A percentile compares a stretch with the other conserved stretches of the same genome.
These are phyloP conservation scores for Callopanchax toddi DNA, from an alignment of 2,113 vertebrate genomes.

Conservation along the genomic window DNA sequence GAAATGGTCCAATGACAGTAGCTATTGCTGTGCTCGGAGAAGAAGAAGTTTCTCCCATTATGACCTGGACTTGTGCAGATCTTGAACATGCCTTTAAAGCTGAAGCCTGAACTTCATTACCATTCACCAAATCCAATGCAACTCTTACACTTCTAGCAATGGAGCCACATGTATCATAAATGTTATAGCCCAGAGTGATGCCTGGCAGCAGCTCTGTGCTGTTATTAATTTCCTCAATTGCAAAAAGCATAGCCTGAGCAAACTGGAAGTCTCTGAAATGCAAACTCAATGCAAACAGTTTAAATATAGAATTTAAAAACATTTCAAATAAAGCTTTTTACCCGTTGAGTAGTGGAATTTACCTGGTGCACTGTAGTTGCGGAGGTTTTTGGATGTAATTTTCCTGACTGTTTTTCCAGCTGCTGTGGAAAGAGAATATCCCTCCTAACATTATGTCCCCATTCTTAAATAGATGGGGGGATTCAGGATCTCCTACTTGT, in stretches of 20 bases:
- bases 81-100: constrained; percentile 40
- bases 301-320: background rate
- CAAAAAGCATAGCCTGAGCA: constrained; percentile 76
- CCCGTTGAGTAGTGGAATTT: background rate
- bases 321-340: background rate
- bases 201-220: constrained; percentile 72
- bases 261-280: constrained; percentile 77
- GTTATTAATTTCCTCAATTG: constrained; percentile 80
- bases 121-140: constrained; percentile 70
- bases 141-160: constrained; percentile 57
- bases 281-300: constrained; percentile 53
- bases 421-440: constrained; percentile 71
- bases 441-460: constrained; percentile 72
- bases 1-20: constrained; percentile 72
- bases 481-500: constrained; percentile 54
- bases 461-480: constrained; percentile 55
- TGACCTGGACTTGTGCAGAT: constrained; percentile 69
- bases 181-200: constrained; percentile 74
- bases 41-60: constrained; percentile 75
- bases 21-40: constrained; percentile 72
- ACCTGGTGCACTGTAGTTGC: constrained; percentile 70
- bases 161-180: constrained; percentile 76
- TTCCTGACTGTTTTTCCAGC: constrained; percentile 46
- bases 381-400: constrained; percentile 50
- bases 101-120: constrained; percentile 30